A percentile compares a stretch with the other conserved stretches of the same genome.
These are phyloP conservation scores for Nematolebias whitei DNA, from an alignment of 2,113 vertebrate genomes.

Conservation along the genomic window DNA sequence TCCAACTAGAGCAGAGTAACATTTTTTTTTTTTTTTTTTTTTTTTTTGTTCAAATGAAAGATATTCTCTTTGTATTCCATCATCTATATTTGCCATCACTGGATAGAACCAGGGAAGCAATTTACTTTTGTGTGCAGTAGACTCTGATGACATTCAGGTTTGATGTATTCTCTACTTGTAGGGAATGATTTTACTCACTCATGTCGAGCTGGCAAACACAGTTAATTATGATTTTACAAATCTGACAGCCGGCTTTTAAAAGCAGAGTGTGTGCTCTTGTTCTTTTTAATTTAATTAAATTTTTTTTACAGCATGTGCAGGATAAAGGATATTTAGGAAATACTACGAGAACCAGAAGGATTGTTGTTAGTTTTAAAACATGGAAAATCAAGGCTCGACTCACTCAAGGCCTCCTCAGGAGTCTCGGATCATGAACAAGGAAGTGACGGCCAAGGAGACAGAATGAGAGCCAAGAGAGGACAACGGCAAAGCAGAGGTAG, in stretches of 20 bases:
- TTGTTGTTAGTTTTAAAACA: constrained; percentile 19
- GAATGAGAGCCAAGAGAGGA: constrained; percentile 48
- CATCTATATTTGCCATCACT: neutral
- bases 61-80: neutral
- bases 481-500: constrained; percentile 36
- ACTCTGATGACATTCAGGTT: neutral
- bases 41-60: neutral
- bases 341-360: constrained; percentile 4
- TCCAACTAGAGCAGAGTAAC: too few species aligned
- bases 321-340: constrained; percentile 1
- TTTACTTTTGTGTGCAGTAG: neutral
- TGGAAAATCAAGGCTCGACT: constrained; percentile 52
- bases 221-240: neutral
- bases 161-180: neutral
- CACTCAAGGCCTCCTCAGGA: constrained; percentile 55
- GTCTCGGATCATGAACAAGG: constrained; percentile 50
- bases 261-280: neutral
- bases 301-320: neutral
- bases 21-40: neutral
- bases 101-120: neutral
- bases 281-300: neutral
- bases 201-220: neutral
- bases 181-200: neutral
- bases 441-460: constrained; percentile 58
- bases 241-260: neutral